Evolutionary conservation across 2,797 vertebrate genomes (phyloP).

Genomic region (Lateolabrax maculatus): DNA sequence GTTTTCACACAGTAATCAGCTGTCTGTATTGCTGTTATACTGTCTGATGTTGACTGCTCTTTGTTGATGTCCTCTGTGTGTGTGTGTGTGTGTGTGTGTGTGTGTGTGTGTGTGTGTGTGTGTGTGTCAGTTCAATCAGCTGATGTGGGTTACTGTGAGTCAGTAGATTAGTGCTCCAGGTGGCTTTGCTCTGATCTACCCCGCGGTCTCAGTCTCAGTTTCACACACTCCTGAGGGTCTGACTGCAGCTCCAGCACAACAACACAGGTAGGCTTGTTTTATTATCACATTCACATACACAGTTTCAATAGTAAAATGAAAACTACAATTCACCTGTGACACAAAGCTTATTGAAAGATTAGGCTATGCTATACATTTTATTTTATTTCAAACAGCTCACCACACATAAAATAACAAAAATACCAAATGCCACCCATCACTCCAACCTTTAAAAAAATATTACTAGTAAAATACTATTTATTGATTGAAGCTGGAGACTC

Average conservation of each 20-base stretch:
- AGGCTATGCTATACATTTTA: background rate
- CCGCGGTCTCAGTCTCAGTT: background rate
- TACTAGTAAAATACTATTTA: background rate
- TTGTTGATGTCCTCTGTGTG: background rate
- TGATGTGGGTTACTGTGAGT: conserved; percentile 39
- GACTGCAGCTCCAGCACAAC: conserved; percentile 2
- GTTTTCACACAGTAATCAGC: background rate
- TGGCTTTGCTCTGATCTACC: conserved; percentile 44
- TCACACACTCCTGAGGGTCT: background rate
- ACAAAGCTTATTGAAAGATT: background rate
- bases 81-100: no score
- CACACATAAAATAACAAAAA: background rate
- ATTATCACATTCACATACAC: background rate
- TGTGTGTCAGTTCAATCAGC: conserved; percentile 27
- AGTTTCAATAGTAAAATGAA: background rate
- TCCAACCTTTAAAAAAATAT: background rate
- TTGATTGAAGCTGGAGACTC: background rate
- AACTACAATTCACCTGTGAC: background rate
- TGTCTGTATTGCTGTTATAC: no score
- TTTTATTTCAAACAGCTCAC: background rate
- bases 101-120: background rate
- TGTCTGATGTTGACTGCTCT: background rate
- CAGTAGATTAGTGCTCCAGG: conserved; percentile 74
- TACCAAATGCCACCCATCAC: background rate
- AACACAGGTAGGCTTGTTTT: conserved; percentile 49